These are phyloP conservation scores for Smittia sp. DNA, from an alignment of 2,888 invertebrate species.

Conservation along the genomic window DNA sequence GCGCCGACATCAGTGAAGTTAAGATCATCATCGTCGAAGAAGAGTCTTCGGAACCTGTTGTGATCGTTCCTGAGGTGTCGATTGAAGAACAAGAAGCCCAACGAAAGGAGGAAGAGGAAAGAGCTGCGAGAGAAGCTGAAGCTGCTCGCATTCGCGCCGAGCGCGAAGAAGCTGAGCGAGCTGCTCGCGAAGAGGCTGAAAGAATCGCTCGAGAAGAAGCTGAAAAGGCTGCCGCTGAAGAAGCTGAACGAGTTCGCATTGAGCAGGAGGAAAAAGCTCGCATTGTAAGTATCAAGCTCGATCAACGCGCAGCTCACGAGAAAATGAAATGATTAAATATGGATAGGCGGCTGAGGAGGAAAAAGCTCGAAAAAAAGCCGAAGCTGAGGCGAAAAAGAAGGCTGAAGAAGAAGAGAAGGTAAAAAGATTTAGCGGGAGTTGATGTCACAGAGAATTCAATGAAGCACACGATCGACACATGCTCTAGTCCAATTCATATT, in stretches of 20 bases:
- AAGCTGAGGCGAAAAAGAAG: conserved; percentile 43
- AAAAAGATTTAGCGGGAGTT: background rate
- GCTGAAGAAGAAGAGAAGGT: conserved; percentile 34
- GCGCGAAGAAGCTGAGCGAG: background rate
- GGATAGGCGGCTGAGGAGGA: conserved; percentile 48
- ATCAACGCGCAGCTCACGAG: background rate
- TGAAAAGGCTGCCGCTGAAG: conserved; percentile 44
- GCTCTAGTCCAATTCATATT: no score
- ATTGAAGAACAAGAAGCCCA: conserved; percentile 24
- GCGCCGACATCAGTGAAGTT: conserved; percentile 37
- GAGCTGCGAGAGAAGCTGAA: background rate
- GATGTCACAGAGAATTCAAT: no score
- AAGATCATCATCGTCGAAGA: conserved; percentile 28
- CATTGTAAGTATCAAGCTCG: background rate
- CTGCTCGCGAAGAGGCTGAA: conserved; percentile 44
- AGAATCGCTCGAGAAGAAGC: conserved; percentile 43
- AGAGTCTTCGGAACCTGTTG: background rate
- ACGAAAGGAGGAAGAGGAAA: conserved; percentile 17
- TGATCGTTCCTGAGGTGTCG: background rate
- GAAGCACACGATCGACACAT: no score
- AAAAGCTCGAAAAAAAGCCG: conserved; percentile 44
- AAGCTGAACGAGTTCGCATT: conserved; percentile 36
- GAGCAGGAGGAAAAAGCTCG: conserved; percentile 44
- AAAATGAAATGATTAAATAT: conserved; percentile 44
- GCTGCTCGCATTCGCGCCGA: background rate